Percentiles rank a stretch among this genome's conserved stretches.
phyloP scores from a whole-genome alignment of 2,888 invertebrate genomes.

The Yponomeuta sedellus region DNA sequence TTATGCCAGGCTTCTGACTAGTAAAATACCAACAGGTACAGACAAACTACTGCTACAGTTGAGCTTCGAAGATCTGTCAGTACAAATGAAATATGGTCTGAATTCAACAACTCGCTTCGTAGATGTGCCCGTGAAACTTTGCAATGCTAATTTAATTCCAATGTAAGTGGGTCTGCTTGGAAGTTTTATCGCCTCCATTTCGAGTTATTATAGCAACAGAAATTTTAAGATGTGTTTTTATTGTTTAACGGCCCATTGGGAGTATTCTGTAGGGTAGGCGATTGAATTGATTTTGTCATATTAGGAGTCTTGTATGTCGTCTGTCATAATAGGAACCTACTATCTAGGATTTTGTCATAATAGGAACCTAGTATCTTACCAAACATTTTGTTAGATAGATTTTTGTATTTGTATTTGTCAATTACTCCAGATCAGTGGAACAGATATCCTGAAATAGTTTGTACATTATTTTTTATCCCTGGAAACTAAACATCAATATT shows the following conservation, averaged over 20 bases:
- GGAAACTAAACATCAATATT: no score
- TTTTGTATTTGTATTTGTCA: no score
- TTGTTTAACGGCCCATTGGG: conserved; percentile 1
- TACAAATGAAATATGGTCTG: background rate
- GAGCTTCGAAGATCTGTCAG: conserved; percentile 4
- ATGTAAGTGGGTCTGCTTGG: conserved; percentile 45
- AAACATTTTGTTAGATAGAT: no score
- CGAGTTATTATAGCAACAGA: conserved; percentile 7
- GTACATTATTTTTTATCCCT: no score
- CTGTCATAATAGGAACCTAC: no score
- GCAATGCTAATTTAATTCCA: conserved; percentile 72
- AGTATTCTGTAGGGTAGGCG: background rate
- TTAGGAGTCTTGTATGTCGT: background rate
- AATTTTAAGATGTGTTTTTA: conserved; percentile 5
- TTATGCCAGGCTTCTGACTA: no score
- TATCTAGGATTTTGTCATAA: no score
- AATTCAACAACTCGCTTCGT: conserved; percentile 6
- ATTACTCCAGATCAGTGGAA: no score
- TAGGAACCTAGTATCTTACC: no score
- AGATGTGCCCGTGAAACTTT: conserved; percentile 35
- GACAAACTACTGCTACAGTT: background rate
- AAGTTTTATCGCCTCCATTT: conserved; percentile 46
- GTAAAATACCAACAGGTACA: background rate
- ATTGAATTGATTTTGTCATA: conserved; percentile 2
- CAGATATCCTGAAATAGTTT: no score